These are phyloP conservation scores for Yponomeuta malinellus DNA, from an alignment of 2,888 invertebrate species.

Conservation along the genomic window DNA sequence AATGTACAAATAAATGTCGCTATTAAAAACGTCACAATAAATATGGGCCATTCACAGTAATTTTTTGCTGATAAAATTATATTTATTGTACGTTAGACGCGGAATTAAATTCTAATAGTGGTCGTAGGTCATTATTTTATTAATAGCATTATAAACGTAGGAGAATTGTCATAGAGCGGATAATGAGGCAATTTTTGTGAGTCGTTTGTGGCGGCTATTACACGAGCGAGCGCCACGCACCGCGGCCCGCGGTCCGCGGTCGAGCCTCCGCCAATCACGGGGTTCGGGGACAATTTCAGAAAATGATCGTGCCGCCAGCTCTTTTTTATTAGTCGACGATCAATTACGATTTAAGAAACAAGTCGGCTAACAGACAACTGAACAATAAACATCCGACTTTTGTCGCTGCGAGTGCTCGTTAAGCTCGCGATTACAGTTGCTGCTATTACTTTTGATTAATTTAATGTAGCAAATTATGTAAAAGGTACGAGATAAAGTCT, in stretches of 20 bases:
- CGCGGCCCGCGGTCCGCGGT: conserved; percentile 17
- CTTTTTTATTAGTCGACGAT: conserved; percentile 34
- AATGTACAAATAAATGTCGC: conserved; percentile 60
- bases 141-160: conserved; percentile 71
- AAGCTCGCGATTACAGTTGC: no score
- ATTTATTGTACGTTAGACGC: conserved; percentile 64
- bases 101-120: conserved; percentile 48
- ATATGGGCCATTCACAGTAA: conserved; percentile 36
- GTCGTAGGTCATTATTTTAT: conserved; percentile 55
- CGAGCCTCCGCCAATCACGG: conserved; percentile 28
- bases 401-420: not conserved
- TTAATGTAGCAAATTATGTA: no score
- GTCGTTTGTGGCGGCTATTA: conserved; percentile 6
- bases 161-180: conserved; percentile 50
- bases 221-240: conserved; percentile 17
- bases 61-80: conserved; percentile 60
- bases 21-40: conserved; percentile 38
- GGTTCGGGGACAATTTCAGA: conserved; percentile 32
- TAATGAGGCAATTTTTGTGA: conserved; percentile 60
- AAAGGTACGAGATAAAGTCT: no score
- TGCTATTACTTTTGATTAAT: no score
- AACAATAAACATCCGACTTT: conserved; percentile 20
- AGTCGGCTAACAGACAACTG: conserved; percentile 19
- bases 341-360: conserved; percentile 20
- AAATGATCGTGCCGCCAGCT: conserved; percentile 30